Evolutionary conservation across 2,888 invertebrate species (phyloP).

Genomic region (Dusona sp.): DNA sequence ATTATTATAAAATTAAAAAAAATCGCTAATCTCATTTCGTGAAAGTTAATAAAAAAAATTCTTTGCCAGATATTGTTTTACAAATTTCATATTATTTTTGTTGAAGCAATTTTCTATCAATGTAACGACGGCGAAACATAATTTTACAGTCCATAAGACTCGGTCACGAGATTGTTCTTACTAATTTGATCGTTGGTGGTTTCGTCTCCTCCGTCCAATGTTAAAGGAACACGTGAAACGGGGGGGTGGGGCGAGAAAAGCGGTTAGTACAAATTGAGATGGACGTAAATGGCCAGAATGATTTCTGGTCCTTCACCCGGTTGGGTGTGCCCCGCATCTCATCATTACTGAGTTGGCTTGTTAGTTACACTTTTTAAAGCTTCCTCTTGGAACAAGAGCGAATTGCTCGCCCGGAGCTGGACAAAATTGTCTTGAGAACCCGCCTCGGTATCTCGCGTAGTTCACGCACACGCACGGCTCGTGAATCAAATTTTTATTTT

Average conservation of each 20-base stretch:
- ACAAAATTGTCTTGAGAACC: slow-evolving; percentile 30
- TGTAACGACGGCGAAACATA: slow-evolving; percentile 19
- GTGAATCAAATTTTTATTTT: slow-evolving; percentile 17
- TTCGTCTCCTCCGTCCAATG: slow-evolving; percentile 16
- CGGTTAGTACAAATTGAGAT: slow-evolving; percentile 60
- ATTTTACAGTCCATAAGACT: slow-evolving; percentile 38
- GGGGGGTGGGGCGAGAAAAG: not conserved
- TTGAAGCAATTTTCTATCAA: not conserved
- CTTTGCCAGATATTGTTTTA: not conserved
- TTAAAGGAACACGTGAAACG: not conserved
- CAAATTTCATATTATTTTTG: not conserved
- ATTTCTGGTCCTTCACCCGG: slow-evolving; percentile 59
- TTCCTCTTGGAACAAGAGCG: slow-evolving; percentile 35
- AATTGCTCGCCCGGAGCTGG: slow-evolving; percentile 22
- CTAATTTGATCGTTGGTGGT: slow-evolving; percentile 42
- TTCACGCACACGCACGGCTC: not conserved
- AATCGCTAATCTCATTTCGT: not conserved
- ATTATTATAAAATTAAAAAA: not conserved
- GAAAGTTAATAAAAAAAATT: not conserved
- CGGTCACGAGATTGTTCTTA: slow-evolving; percentile 53
- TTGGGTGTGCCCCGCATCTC: slow-evolving; percentile 58
- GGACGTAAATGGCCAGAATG: slow-evolving; percentile 63
- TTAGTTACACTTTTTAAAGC: slow-evolving; percentile 23
- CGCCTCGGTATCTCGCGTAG: not conserved
- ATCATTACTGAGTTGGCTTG: slow-evolving; percentile 10